Evolutionary conservation across 1,140 invertebrate species (phyloP), one percentile per base, ranked within the genome.

Genomic region (Notospermus geniculatus): DNA sequence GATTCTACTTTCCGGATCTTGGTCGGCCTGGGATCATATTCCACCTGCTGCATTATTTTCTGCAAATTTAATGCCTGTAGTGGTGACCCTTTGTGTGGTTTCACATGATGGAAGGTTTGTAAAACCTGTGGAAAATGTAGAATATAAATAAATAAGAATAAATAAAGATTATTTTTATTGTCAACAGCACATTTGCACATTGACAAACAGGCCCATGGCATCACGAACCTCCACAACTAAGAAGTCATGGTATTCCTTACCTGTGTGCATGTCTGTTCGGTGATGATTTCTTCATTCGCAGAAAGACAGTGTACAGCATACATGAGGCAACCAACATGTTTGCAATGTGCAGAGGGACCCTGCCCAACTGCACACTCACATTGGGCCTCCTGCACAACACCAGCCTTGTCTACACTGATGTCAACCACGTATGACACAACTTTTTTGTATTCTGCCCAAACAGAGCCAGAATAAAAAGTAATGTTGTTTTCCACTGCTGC

Each of bases 291-390:
- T 25, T 36, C 58, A 28, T 1, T 27, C 15, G 23, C 17, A 9
- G 22, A 29, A 30, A 65, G 65, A 28, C 25, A 36, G 53, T 43
- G 30, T 9, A 39, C 39, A 11, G 45, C 67, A 62, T 59, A 63
- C 50, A 69, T 23, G 11, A 59, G 36, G 41, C 32, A 30, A 36
- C 59, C 59, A 25, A 65, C 36, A 65, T 62, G 55, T 59, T 67
- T 64, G 54, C 65, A 67, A 30, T 64, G 65, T 11, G 59, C 65
- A 53, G 53, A 25, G 9, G 62, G 65, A n/a, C 65, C 59, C 52
- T 39, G 55, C 2, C 62, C 65, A 5, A 56, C 62, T 15, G 50
- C 63, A 63, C 62, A 70, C 41, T 63, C 60, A 63, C 62, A 67
- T 23, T 61, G 65, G 4, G 27, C 25, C 41, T 64, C 61, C 13